Conservation (phyloP, 2,888 invertebrate genomes). For the Arge pagana region DNA sequence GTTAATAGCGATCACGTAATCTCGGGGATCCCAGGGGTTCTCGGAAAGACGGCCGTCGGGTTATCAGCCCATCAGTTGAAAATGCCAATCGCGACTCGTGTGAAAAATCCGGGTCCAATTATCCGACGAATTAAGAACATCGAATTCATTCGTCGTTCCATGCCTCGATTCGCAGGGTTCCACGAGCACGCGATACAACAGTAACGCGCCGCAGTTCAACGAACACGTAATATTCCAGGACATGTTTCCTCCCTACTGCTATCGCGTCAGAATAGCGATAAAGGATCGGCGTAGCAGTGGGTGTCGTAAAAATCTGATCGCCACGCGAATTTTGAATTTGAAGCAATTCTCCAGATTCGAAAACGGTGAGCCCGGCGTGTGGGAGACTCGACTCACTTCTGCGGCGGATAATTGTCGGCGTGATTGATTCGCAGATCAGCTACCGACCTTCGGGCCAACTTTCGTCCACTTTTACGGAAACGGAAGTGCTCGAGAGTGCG, state of each 20-base stretch:
- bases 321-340: slow-evolving; percentile 64
- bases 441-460: slow-evolving; percentile 83
- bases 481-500: slow-evolving; percentile 56
- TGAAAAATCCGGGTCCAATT: no score
- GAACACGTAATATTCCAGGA: slow-evolving; percentile 79
- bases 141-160: no score
- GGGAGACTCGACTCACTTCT: slow-evolving; percentile 44
- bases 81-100: no score
- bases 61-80: no score
- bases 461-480: slow-evolving; percentile 76
- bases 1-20: slow-evolving; percentile 16
- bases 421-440: no score
- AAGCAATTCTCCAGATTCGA: slow-evolving; percentile 66
- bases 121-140: no score
- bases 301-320: slow-evolving; percentile 59
- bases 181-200: slow-evolving; percentile 68
- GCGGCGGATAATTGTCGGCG: neutral
- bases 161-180: slow-evolving; percentile 63
- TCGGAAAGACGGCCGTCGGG: no score
- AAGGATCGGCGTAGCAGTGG: slow-evolving; percentile 54
- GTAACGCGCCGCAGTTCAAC: slow-evolving; percentile 72
- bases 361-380: slow-evolving; percentile 56
- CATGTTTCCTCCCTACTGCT: slow-evolving; percentile 80
- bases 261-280: slow-evolving; percentile 72
- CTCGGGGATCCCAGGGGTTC: no score